Evolutionary conservation across 2,113 vertebrate species (phyloP).

Genomic region (Chamaea fasciata): DNA sequence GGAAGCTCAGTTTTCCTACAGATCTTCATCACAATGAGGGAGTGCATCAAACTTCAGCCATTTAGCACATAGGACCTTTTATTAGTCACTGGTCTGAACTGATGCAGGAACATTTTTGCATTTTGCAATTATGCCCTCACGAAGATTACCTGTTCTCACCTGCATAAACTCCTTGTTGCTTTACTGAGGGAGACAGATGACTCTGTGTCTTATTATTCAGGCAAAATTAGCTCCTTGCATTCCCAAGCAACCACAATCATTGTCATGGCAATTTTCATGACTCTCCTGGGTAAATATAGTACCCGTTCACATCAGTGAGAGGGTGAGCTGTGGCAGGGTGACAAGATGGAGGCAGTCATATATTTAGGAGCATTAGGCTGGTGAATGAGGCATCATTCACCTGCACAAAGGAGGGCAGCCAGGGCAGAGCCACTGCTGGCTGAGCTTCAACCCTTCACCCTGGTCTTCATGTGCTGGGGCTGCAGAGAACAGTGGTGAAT

Average conservation of each 20-base stretch:
- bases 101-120: constrained; percentile 30
- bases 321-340: constrained; percentile 19
- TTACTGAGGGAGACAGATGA: not conserved
- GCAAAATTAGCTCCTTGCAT: constrained; percentile 13
- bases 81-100: constrained; percentile 32
- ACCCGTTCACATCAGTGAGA: constrained; percentile 14
- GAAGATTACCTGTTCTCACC: constrained; percentile 61
- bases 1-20: not conserved
- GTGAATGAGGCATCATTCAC: not conserved
- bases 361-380: not conserved
- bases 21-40: not conserved
- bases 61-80: constrained; percentile 7
- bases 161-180: constrained; percentile 5
- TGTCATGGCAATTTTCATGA: constrained; percentile 63
- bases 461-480: not conserved
- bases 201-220: not conserved
- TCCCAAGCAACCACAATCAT: constrained; percentile 41
- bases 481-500: not conserved
- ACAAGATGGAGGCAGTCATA: constrained; percentile 20
- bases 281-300: constrained; percentile 53
- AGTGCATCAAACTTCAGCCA: not conserved
- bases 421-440: not conserved
- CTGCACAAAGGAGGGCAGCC: not conserved
- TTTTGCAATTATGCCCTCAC: constrained; percentile 43
- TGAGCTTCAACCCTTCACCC: not conserved